phyloP scores from a whole-genome alignment of 2,797 vertebrate species.

The Cynopterus sphinx region DNA sequence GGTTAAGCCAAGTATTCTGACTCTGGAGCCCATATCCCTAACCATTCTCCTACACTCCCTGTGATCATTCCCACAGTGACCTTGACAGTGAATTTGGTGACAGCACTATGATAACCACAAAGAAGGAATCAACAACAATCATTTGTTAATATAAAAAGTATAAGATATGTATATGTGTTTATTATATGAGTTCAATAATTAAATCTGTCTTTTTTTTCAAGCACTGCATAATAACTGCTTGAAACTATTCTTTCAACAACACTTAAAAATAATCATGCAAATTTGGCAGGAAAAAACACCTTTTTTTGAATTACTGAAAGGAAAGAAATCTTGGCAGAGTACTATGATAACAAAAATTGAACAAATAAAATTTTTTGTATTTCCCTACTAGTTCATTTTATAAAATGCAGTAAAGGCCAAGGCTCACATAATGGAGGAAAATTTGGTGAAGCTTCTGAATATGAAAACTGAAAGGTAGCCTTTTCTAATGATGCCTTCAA shows the following conservation, averaged over 20 bases:
- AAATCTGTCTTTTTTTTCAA: neutral
- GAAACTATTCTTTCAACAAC: neutral
- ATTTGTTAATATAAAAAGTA: neutral
- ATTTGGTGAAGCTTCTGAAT: neutral
- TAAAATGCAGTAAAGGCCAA: neutral
- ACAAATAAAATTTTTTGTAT: neutral
- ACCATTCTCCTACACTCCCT: neutral
- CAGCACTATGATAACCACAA: neutral
- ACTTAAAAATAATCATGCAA: constrained; percentile 32
- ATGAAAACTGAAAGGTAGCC: neutral
- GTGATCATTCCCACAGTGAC: neutral
- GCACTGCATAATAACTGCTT: neutral
- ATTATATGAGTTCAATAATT: neutral
- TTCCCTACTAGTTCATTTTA: neutral
- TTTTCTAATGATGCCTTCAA: neutral
- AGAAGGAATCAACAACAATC: neutral
- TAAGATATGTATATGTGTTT: neutral
- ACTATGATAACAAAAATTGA: neutral
- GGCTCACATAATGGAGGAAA: neutral
- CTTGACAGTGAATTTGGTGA: constrained; percentile 12
- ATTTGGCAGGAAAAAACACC: neutral
- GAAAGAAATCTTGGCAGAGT: neutral
- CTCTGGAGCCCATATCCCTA: neutral
- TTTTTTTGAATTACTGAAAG: neutral
- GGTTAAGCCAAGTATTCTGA: neutral